Evolutionary conservation across 2,113 vertebrate genomes (phyloP), one percentile per base, ranked within the genome.

Genomic region (Peromyscus polionotus): DNA sequence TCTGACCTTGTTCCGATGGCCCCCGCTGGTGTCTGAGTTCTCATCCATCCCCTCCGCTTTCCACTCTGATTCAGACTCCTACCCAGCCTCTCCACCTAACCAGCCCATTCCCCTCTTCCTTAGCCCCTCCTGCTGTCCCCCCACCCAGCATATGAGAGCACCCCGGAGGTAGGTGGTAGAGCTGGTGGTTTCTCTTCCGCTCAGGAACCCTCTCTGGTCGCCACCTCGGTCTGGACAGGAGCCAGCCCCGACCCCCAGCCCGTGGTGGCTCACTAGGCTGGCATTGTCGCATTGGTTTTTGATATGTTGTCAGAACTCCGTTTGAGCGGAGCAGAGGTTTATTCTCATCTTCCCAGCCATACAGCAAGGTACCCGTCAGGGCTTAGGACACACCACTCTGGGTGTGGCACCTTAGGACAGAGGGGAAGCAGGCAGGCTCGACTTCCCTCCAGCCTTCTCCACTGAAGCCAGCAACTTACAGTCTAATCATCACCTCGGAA

Each of bases 71-170:
- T 28, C 26, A 51, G 77, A 36, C 7, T 14, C 24, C 24, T 59
- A 24, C 79, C 19, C 79, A 57, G 19, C 39, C 45, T 42, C n/a
- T 28, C 51, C 81, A 17, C 24, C n/a, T 42, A 28, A n/a, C 13
- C 81, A 63, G 12, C 22, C 24, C n/a, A 84, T 16, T 63, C 26
- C 8, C n/a, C 39, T 63, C 81, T 61, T 28, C 59, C 59, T 42
- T 17, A 84, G 81, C 22, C n/a, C 20, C 59, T n/a, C 83, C n/a
- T 45, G 8, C 10, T 31, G 9, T 57, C 51, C 36, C 77, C 51
- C 77, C 36, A 72, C 17, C 31, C 14, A 33, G 11, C 17, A 14
- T 42, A 0, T 12, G 10, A 26, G 11, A 28, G 1, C 1, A 5
- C 48, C 9, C 48, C 9, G 57, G 20, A 13, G 72, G 7, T 51